Evolutionary conservation across 2,113 vertebrate genomes (phyloP).

Genomic region (Mormoops blainvillei): DNA sequence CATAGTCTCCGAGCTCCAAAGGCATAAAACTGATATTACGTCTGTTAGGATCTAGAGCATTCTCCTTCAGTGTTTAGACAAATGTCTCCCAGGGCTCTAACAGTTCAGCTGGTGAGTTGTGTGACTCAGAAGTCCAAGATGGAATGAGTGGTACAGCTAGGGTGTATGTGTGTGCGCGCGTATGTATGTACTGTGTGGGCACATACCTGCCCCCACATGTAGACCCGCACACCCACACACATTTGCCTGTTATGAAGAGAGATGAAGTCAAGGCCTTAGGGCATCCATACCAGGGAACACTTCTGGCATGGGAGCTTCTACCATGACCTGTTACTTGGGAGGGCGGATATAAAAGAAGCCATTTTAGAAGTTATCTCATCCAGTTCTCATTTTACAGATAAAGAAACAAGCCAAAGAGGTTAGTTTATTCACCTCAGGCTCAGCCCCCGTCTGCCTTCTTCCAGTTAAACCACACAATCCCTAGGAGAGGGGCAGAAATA

Average conservation of each 20-base stretch:
- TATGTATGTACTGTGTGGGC: not conserved
- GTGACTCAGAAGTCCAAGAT: not conserved
- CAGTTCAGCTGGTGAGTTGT: not conserved
- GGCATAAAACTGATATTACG: not conserved
- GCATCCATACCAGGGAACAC: not conserved
- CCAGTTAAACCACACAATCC: not conserved
- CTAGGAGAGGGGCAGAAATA: not conserved
- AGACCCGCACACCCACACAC: not conserved
- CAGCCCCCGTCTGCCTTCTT: not conserved
- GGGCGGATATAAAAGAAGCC: not conserved
- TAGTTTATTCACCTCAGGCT: not conserved
- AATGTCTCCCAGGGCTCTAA: not conserved
- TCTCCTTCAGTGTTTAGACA: not conserved
- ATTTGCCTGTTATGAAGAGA: not conserved
- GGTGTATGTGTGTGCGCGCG: not conserved
- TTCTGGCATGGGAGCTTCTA: not conserved
- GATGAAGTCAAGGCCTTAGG: not conserved
- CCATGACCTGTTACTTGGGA: not conserved
- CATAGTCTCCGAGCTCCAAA: not conserved
- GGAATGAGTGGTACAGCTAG: not conserved
- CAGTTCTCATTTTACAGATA: not conserved
- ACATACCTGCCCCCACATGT: not conserved
- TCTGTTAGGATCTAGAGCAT: not conserved
- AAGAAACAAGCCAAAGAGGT: not conserved
- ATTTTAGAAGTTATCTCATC: not conserved